Percentiles rank a stretch among this genome's conserved stretches.
These are phyloP conservation scores for Zaprionus bogoriensis DNA, from an alignment of 2,888 invertebrate genomes.

Conservation along the genomic window DNA sequence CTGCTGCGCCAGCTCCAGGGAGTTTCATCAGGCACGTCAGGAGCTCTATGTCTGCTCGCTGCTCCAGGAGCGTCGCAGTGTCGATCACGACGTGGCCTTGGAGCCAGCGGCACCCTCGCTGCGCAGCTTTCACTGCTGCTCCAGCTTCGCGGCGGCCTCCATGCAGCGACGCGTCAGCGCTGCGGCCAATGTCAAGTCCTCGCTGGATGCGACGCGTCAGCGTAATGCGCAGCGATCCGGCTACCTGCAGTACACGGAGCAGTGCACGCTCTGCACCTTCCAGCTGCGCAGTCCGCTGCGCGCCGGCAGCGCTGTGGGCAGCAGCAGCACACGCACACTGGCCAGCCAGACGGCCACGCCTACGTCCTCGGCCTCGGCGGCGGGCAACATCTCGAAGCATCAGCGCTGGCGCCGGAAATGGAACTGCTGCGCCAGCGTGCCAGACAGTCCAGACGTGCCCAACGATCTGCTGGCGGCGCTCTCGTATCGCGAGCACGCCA, in stretches of 20 bases:
- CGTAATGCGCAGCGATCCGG: conserved; percentile 52
- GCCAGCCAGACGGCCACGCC: conserved; percentile 47
- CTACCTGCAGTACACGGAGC: conserved; percentile 81
- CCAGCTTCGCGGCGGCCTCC: conserved; percentile 79
- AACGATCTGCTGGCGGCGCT: conserved; percentile 83
- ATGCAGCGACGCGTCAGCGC: conserved; percentile 66
- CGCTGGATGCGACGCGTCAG: conserved; percentile 55
- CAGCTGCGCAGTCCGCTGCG: conserved; percentile 78
- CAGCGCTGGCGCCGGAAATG: conserved; percentile 84
- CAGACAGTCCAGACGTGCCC: conserved; percentile 85
- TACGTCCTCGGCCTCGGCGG: conserved; percentile 48
- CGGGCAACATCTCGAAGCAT: conserved; percentile 81
- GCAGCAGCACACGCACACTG: conserved; percentile 50
- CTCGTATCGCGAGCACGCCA: conserved; percentile 69
- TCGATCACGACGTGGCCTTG: conserved; percentile 21
- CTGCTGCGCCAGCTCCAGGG: conserved; percentile 83
- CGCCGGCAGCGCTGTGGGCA: conserved; percentile 36
- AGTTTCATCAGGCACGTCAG: conserved; percentile 81
- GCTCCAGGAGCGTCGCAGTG: conserved; percentile 82
- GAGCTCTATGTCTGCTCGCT: conserved; percentile 84
- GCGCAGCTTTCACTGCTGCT: conserved; percentile 83
- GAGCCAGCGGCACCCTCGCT: conserved; percentile 22
- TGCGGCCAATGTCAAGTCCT: conserved; percentile 20
- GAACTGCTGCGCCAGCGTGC: conserved; percentile 85
- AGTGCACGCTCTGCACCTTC: conserved; percentile 83